Evolutionary conservation across 2,888 invertebrate species (phyloP).

Genomic region (Polia nebulosa): DNA sequence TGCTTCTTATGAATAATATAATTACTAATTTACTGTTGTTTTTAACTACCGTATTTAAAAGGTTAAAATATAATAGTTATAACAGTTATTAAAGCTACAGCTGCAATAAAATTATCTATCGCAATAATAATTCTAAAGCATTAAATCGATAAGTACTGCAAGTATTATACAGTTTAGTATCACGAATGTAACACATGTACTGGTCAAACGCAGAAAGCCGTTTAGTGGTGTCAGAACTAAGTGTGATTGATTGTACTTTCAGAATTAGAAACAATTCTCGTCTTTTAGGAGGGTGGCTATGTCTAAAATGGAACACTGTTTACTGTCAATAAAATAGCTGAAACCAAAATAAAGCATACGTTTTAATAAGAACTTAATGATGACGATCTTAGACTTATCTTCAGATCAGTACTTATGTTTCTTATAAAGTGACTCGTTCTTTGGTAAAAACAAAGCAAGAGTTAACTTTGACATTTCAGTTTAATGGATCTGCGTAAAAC

Average conservation of each 20-base stretch:
- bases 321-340: slow-evolving; percentile 41
- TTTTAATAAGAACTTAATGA: slow-evolving; percentile 5
- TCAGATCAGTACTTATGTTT: background rate
- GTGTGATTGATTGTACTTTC: slow-evolving; percentile 85
- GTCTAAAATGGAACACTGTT: slow-evolving; percentile 68
- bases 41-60: slow-evolving; percentile 30
- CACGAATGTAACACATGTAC: slow-evolving; percentile 52
- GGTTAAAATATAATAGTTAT: background rate
- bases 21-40: slow-evolving; percentile 7
- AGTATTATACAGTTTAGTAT: slow-evolving; percentile 42
- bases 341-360: background rate
- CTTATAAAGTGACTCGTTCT: background rate
- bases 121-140: slow-evolving; percentile 37
- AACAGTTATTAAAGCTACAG: slow-evolving; percentile 8
- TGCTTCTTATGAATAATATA: slow-evolving; percentile 8
- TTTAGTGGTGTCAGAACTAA: slow-evolving; percentile 79
- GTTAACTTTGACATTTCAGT: slow-evolving; percentile 7
- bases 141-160: slow-evolving; percentile 22
- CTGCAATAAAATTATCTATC: slow-evolving; percentile 34
- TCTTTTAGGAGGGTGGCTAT: slow-evolving; percentile 75
- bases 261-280: slow-evolving; percentile 85
- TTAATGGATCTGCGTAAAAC: slow-evolving; percentile 17
- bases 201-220: slow-evolving; percentile 74
- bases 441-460: slow-evolving; percentile 1
- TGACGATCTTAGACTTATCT: background rate